Evolutionary conservation across 2,113 vertebrate genomes (phyloP), one percentile per base, ranked within the genome.

Genomic region (Pseudois nayaur): DNA sequence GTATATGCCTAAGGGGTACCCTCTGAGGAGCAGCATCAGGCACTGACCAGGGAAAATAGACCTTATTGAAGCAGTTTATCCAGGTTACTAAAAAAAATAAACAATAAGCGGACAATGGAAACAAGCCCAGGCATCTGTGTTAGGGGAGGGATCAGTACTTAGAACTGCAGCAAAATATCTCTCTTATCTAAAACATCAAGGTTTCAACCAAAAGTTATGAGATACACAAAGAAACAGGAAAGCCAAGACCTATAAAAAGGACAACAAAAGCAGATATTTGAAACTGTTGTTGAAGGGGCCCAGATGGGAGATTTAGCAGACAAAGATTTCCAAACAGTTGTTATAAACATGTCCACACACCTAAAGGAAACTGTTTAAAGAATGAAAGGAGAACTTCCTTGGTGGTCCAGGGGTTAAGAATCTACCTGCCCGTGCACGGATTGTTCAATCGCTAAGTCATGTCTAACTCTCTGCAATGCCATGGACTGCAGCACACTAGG

Each of bases 161-260:
- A 79, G 25, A 79, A 8, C 2, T 19, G 9, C 67, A 40, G 9
- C 9, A 74, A 14, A 82, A 33, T 21, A 12, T 15, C 52, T 83
- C 6, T 55, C 52, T 15, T 36, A 55, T 36, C 21, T 71, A 89
- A 86, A 55, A 55, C 45, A 67, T 71, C 33, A 83, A 60, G 13
- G 57, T 91, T 93, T 93, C 7, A 78, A 89, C n/a, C 59, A 54
- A 71, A 27, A 85, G 6, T 23, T 71, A 67, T 5, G 59, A 76
- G 40, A n/a, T 3, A 81, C n/a, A 23, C 6, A 87, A 74, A 78
- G 55, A 96, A 97, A 91, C 11, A 78, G 62, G 48, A 91, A 91
- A 78, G 31, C 36, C 36, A 23, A 27, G 78, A 57, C 16, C n/a
- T 21, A 91, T 0, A 59, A 8, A 91, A 76, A 97, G 36, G 12